Base-by-base conservation (phyloP, 2,888 invertebrate species). In the Nudaria mundana region DNA sequence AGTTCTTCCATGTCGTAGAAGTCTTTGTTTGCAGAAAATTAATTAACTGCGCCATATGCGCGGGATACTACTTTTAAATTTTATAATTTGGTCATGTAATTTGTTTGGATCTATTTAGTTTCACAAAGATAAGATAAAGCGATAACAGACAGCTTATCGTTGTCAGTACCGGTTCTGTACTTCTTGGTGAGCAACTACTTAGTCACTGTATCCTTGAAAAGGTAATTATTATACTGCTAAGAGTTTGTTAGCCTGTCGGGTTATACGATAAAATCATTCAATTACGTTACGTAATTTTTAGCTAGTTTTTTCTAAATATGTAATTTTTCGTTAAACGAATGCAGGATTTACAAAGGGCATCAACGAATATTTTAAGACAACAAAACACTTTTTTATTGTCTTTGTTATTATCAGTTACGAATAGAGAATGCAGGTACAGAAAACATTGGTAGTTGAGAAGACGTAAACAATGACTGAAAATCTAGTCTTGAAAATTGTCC, bases 41-140 rank as follows among this genome's bases (percentile, higher is more conserved):
- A n/a, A n/a, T n/a, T n/a, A n/a, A n/a, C n/a, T n/a, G n/a, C n/a
- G n/a, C n/a, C n/a, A n/a, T n/a, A n/a, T n/a, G 12, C 26, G 65
- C 71, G 68, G 44, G 43, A 52, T 40, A n/a, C 3, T n/a, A 1
- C 13, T 20, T 15, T 13, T 71, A 78, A 80, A 79, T 80, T 20
- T 20, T 7, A 20, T 8, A 20, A 81, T 80, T 77, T 79, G 66
- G 70, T 66, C 64, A 52, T 63, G 69, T 72, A 79, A 79, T 66
- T 65, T 60, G 67, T 62, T 71, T 70, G 70, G 68, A 71, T 77
- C 72, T 70, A 67, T 77, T 73, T 70, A 78, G 79, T 80, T 80
- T 71, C 63, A 69, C 64, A 54, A 45, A 69, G 85, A 85, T 86
- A 81, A 86, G 83, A 84, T 81, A 81, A 61, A 55, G 57, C 48